Evolutionary conservation across 2,113 vertebrate genomes (phyloP).

Genomic region (Pantherophis guttatus): DNA sequence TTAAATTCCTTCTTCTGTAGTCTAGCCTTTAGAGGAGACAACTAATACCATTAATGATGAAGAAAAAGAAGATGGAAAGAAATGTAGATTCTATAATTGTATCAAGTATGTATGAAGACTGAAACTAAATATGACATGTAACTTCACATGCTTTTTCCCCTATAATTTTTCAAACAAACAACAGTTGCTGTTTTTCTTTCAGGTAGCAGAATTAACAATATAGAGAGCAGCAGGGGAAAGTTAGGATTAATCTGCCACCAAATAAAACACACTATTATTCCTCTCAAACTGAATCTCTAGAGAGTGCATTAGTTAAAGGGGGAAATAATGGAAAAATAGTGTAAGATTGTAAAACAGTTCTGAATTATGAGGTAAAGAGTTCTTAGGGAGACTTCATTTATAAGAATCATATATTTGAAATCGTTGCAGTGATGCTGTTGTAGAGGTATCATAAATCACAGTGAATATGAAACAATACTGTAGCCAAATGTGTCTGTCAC

Average conservation of each 20-base stretch:
- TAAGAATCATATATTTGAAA: background rate
- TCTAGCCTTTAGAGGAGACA: background rate
- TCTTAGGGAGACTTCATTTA: background rate
- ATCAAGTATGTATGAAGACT: background rate
- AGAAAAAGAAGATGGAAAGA: background rate
- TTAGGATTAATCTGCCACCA: background rate
- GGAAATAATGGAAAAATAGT: background rate
- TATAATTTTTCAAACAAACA: background rate
- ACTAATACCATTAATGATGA: background rate
- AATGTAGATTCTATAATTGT: background rate
- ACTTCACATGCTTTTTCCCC: background rate
- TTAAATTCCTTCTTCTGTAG: background rate
- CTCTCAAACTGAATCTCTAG: background rate
- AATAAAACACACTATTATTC: background rate
- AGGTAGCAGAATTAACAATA: background rate
- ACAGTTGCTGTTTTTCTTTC: background rate
- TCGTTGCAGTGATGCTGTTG: background rate
- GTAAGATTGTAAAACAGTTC: background rate
- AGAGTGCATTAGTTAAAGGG: background rate
- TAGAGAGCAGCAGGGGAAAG: background rate
- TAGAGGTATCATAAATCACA: background rate
- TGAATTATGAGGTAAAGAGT: slow-evolving; percentile 15
- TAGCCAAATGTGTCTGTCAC: background rate
- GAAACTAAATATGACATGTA: background rate
- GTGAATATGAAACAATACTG: background rate